These are phyloP conservation scores for Oreochromis niloticus DNA, from an alignment of 2,113 vertebrate genomes.

Conservation along the genomic window DNA sequence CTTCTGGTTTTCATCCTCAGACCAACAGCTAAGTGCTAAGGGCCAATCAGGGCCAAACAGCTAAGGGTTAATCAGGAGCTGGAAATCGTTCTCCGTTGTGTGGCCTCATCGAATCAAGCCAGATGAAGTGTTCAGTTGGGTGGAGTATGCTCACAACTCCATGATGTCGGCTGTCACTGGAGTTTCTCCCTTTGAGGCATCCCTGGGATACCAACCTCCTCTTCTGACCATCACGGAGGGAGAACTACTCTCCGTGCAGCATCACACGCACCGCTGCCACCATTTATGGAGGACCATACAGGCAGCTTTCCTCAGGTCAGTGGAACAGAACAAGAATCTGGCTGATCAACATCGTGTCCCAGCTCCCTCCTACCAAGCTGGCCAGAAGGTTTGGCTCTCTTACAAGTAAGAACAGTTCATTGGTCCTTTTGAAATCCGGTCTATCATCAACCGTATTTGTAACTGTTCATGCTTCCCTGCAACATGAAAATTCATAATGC, in stretches of 20 bases:
- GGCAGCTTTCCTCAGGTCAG: background rate
- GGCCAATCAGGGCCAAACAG: background rate
- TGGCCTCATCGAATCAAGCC: background rate
- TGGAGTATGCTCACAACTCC: background rate
- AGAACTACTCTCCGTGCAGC: background rate
- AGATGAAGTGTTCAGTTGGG: background rate
- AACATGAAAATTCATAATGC: background rate
- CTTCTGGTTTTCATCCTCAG: background rate
- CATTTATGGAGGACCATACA: background rate
- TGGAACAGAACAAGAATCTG: background rate
- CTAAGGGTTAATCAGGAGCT: background rate
- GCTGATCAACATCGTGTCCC: background rate
- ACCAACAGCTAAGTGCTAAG: background rate
- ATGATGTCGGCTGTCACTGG: background rate
- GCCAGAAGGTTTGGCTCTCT: background rate
- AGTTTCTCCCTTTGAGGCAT: background rate
- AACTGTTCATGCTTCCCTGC: background rate
- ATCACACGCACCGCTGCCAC: background rate
- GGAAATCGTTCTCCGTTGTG: background rate
- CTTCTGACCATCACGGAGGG: background rate
- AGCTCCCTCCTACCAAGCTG: background rate
- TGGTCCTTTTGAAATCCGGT: background rate
- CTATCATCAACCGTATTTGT: background rate
- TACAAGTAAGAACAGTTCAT: background rate
- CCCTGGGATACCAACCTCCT: background rate